These are phyloP conservation scores for Lasioglossum morio DNA, from an alignment of 2,888 invertebrate genomes.

Conservation along the genomic window DNA sequence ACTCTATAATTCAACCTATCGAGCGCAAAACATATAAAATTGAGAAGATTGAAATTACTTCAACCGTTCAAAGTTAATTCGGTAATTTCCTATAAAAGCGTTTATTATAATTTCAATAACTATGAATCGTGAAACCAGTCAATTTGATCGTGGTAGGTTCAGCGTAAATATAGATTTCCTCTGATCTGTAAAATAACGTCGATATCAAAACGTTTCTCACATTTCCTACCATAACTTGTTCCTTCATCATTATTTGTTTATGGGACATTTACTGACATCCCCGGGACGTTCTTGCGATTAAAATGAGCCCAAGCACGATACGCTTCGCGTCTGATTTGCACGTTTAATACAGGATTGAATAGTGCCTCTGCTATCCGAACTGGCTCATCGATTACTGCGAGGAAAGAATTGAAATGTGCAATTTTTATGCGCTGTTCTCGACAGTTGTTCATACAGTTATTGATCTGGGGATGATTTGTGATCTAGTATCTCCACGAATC, in stretches of 20 bases:
- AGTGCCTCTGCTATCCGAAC: background rate
- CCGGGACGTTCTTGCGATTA: background rate
- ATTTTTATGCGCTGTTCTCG: too few species aligned
- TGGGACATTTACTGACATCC: background rate
- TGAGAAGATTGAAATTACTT: too few species aligned
- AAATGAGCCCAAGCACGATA: background rate
- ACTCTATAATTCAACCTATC: background rate
- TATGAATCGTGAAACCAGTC: too few species aligned
- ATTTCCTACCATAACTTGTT: background rate
- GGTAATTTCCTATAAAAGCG: too few species aligned
- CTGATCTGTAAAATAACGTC: too few species aligned
- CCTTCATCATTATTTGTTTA: background rate
- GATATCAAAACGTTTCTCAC: background rate
- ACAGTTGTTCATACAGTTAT: too few species aligned
- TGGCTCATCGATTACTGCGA: background rate
- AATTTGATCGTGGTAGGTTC: too few species aligned
- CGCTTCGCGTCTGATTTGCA: background rate
- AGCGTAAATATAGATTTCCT: background rate
- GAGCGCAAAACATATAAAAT: too few species aligned
- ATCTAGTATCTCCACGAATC: slow-evolving; percentile 41
- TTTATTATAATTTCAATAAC: too few species aligned
- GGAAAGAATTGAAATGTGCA: too few species aligned
- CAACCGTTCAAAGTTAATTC: too few species aligned
- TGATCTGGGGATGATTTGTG: slow-evolving; percentile 35
- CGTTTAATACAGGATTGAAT: background rate